Conservation (phyloP, 2,888 invertebrate genomes). For the Eremobia ochroleuca region DNA sequence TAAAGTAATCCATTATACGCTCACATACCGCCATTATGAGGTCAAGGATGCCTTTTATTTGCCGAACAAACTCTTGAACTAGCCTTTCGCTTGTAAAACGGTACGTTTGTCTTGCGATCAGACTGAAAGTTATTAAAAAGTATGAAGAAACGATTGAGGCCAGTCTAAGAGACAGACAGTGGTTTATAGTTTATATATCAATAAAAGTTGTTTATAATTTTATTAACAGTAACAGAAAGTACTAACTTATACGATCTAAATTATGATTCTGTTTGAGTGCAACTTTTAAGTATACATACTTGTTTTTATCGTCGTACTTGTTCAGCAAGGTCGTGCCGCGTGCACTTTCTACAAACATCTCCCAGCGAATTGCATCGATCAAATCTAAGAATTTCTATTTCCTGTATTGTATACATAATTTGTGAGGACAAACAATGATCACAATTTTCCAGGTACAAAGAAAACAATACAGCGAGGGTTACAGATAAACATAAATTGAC, state of each 20-base stretch:
- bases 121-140: constrained; percentile 36
- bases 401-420: background rate
- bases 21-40: constrained; percentile 39
- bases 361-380: background rate
- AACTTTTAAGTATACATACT: constrained; percentile 6
- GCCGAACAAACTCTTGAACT: constrained; percentile 42
- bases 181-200: constrained; percentile 1
- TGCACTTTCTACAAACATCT: constrained; percentile 12
- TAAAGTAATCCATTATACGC: constrained; percentile 38
- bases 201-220: constrained; percentile 12
- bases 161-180: constrained; percentile 12
- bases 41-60: constrained; percentile 58
- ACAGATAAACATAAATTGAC: constrained; percentile 21
- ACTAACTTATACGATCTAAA: constrained; percentile 28
- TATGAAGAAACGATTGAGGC: constrained; percentile 34
- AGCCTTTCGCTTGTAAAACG: constrained; percentile 55
- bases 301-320: constrained; percentile 6
- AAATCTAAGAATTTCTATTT: constrained; percentile 19
- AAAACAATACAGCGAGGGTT: constrained; percentile 22
- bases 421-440: constrained; percentile 13
- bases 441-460: constrained; percentile 6
- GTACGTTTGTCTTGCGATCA: constrained; percentile 39
- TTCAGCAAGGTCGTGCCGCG: constrained; percentile 9
- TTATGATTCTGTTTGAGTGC: constrained; percentile 26
- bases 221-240: constrained; percentile 19